Evolutionary conservation across 2,113 vertebrate genomes (phyloP), one percentile per base, ranked within the genome.

Genomic region (Numenius arquata): DNA sequence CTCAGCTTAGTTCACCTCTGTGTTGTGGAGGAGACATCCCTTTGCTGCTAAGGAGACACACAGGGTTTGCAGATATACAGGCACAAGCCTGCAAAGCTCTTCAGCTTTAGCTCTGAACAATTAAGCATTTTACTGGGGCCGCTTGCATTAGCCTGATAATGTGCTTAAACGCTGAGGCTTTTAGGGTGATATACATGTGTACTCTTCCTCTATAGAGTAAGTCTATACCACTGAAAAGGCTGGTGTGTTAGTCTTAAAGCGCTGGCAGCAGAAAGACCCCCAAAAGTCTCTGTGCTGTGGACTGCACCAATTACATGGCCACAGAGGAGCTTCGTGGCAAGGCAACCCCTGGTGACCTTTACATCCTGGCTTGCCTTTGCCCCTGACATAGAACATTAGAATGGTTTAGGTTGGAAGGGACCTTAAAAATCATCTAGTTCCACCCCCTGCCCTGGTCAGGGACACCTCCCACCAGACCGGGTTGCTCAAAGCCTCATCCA

Each of bases 101-200:
- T 47, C 70, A 27, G 9, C 61, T 85, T 65, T 38, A 76, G 9
- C 13, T 79, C 53, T 55, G 47, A 58, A 73, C 32, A 86, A 15
- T 47, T 29, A 59, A 82, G 5, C 0, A 0, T 50, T 92, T 82
- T 71, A 36, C 20, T 25, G 22, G 26, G 6, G 5, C 25, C 58
- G 3, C 34, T 79, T 56, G 38, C 17, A 32, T 59, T 58, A 48
- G 59, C 1, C 2, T 19, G 8, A 18, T 23, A 67, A 90, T 8
- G 17, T 32, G 9, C 59, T 94, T 76, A 83, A 94, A 75, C 0
- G 0, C 14, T 26, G 29, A 63, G 61, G 15, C 9, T 63, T 77
- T 85, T 23, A 66, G 27, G 7, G n/a, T n/a, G 20, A 18, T 23
- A 34, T 6, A 27, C 7, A 32, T 3, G 13, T 14, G 5, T 67